Evolutionary conservation across 2,888 invertebrate species (phyloP).

Genomic region (Melinaea marsaeus): DNA sequence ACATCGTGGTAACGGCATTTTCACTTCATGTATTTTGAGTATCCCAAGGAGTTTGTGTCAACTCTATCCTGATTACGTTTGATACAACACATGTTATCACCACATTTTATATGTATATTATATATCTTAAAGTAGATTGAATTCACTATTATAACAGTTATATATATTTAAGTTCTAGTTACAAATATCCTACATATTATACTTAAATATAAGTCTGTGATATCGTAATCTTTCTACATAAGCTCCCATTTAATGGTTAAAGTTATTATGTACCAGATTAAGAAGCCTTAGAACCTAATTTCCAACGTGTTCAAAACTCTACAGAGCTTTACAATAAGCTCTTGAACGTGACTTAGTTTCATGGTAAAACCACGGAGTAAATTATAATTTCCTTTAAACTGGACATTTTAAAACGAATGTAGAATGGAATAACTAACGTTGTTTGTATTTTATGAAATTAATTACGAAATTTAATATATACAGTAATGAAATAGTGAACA

Average conservation of each 20-base stretch:
- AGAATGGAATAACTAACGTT: no score
- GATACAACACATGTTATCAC: not conserved
- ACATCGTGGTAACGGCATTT: conserved; percentile 20
- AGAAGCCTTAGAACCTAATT: conserved; percentile 22
- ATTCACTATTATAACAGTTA: no score
- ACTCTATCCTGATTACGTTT: not conserved
- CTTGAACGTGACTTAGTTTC: conserved; percentile 11
- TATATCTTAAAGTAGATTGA: no score
- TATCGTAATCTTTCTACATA: conserved; percentile 13
- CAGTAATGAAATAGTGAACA: no score
- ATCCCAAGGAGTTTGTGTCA: not conserved
- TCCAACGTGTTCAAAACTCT: conserved; percentile 24
- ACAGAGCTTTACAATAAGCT: conserved; percentile 17
- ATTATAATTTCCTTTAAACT: conserved; percentile 5
- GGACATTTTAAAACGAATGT: not conserved
- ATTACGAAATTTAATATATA: not conserved
- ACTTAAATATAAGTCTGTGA: not conserved
- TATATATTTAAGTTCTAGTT: no score
- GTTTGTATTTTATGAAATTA: no score
- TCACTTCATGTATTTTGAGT: conserved; percentile 15
- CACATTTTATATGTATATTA: not conserved
- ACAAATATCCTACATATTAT: no score
- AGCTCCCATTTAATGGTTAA: conserved; percentile 12
- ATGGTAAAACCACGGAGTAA: conserved; percentile 7
- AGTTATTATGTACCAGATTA: conserved; percentile 21